These are phyloP conservation scores for Lepetodrilus schrolli DNA, from an alignment of 2,888 invertebrate genomes.

Conservation along the genomic window DNA sequence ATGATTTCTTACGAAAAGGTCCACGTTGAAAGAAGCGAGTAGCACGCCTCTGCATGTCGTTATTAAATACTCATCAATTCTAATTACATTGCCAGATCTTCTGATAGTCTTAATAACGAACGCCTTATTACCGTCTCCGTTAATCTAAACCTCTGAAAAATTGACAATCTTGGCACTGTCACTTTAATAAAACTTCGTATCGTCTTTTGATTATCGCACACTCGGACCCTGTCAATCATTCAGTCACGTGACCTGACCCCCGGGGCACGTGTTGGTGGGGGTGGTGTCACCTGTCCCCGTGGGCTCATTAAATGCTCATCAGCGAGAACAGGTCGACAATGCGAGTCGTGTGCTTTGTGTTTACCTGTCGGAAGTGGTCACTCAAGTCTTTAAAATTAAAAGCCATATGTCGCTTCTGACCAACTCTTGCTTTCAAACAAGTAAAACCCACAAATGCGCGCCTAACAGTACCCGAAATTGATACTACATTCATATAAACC, in stretches of 20 bases:
- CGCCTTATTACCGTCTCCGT: not conserved
- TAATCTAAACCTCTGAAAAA: not conserved
- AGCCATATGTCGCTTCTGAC: no score
- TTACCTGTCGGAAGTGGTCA: constrained; percentile 24
- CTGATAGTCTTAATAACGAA: not conserved
- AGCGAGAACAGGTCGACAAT: constrained; percentile 4
- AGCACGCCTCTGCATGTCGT: not conserved
- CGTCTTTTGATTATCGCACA: not conserved
- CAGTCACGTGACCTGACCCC: constrained; percentile 22
- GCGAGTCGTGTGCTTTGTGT: not conserved
- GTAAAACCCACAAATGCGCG: no score
- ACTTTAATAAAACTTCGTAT: constrained; percentile 16
- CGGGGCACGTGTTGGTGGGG: not conserved
- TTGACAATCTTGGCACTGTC: constrained; percentile 22
- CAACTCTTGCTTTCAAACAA: no score
- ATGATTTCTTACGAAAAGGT: not conserved
- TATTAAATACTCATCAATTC: constrained; percentile 6
- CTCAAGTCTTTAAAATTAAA: no score
- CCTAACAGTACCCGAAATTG: no score
- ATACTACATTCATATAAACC: no score
- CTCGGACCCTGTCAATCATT: not conserved
- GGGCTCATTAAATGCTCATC: constrained; percentile 21
- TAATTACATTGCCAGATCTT: constrained; percentile 2
- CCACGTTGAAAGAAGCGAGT: not conserved
- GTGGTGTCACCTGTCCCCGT: constrained; percentile 6